A percentile compares a stretch with the other conserved stretches of the same genome.
These are phyloP conservation scores for Anolis sagrei DNA, from an alignment of 2,113 vertebrate genomes.

Conservation along the genomic window DNA sequence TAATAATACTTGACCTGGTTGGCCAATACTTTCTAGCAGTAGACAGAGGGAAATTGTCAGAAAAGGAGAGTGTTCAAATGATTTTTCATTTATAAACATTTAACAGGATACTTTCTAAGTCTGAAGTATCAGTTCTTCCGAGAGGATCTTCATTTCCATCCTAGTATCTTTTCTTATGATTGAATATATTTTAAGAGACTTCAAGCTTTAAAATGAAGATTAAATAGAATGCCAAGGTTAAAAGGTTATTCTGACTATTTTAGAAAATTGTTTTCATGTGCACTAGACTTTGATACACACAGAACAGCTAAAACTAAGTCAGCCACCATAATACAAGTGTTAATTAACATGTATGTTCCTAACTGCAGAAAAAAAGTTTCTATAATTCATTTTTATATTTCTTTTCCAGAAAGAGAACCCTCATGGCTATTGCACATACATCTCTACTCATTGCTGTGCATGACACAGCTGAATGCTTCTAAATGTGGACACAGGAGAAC, in stretches of 20 bases:
- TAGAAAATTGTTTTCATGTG: accelerated
- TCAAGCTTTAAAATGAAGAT: conserved; percentile 32
- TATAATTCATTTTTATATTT: too few species aligned
- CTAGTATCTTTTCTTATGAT: conserved; percentile 45
- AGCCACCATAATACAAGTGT: neutral
- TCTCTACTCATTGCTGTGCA: neutral
- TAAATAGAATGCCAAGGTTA: conserved; percentile 38
- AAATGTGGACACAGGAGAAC: neutral
- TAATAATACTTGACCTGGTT: conserved; percentile 81
- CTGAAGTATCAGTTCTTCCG: conserved; percentile 61
- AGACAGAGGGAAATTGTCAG: conserved; percentile 76
- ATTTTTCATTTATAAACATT: conserved; percentile 79
- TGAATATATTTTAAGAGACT: conserved; percentile 50
- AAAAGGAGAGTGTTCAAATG: conserved; percentile 72
- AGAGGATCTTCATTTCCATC: conserved; percentile 61
- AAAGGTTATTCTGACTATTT: conserved; percentile 32
- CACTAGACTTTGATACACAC: neutral
- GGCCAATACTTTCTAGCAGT: conserved; percentile 77
- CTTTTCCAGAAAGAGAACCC: neutral
- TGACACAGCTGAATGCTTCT: neutral
- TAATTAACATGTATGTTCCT: conserved; percentile 33
- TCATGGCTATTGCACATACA: neutral
- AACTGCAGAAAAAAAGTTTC: neutral
- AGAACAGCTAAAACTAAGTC: conserved; percentile 5
- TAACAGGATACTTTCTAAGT: conserved; percentile 73